Base-by-base conservation (phyloP, 64 coral and sea anemone species). In the Pachyseris speciosa region DNA sequence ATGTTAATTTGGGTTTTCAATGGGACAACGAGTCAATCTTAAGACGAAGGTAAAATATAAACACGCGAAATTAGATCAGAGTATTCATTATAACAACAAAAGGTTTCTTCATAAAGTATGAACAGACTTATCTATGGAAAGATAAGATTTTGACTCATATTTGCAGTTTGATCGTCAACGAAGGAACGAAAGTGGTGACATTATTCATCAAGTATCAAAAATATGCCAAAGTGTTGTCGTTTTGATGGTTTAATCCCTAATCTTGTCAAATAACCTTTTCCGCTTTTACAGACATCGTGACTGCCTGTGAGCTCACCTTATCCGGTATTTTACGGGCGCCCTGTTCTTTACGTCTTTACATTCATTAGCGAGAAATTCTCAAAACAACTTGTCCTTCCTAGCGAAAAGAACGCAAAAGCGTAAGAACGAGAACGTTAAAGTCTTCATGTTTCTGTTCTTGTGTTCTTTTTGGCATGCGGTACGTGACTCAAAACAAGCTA, bases 201-300 rank as follows among this genome's bases (percentile, higher is more conserved):
- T 41, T 0, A 81, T 36, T 20, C 4, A 24, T 24, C 5, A 61
- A 40, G 20, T 22, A 81, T 81, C 77, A 81, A 25, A 81, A 81
- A 20, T 41, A 81, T 81, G 75, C 49, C 3, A 57, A 16, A 37
- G 24, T 37, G 34, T 79, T 57, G 52, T 81, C 24, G 24, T 61
- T 81, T 63, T 60, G 53, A 61, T 11, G 16, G 48, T 29, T 34
- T 30, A 55, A 1, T 78, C 31, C 9, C 52, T 63, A 81, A 81
- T 81, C 77, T 81, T 40, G 22, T 17, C 34, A 81, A 81, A 81
- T 40, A 81, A 81, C 60, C 53, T n/a, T 39, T 63, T 61, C 77
- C 53, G 77, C 15, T 61, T 39, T n/a, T 12, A 40, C 10, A 81
- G 77, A 81, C 77, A 38, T 81, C 31, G 31, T 39, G 77, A 81